Base-by-base conservation (phyloP, 1,140 invertebrate species). In the Physella acuta region DNA sequence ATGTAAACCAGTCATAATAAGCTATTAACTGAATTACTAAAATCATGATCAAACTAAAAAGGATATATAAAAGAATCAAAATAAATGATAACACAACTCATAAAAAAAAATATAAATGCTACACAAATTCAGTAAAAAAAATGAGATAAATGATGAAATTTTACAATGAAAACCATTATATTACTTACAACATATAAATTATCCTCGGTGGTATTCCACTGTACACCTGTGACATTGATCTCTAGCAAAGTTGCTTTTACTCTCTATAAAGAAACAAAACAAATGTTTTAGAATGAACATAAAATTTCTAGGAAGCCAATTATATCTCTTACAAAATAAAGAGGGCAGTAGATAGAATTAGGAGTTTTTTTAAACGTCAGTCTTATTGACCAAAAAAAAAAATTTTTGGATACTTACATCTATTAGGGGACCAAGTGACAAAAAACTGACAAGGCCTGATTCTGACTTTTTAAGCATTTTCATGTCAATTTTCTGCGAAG, bases 121-220 rank as follows among this genome's bases (percentile, higher is more conserved):
- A 20, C 20, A 11, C 8, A 44, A 44, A 44, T 44, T 44, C 39
- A 11, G 8, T 44, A 11, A 8, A 44, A 8, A 44, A 44, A 20
- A 11, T 44, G 20, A 20, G 39, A 20, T 8, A 44, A 44, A 20
- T 11, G 8, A 44, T 8, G 20, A 20, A 44, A 44, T 44, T 44
- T 44, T 11, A 44, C 39, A 44, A 11, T 44, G 28, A 56, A 14
- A 39, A 28, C 24, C 24, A 30, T 0, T 17, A 11, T 63, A 36
- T 44, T 26, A 28, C 34, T 61, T 61, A 49, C 56, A 26, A 53
- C 17, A 37, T 62, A 20, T 17, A 31, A 24, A 36, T 37, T 31
- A 61, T 39, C 51, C 20, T 71, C 51, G 51, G 31, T 61, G 20
- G 1, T 20, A 24, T 26, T 68, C 61, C 24, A 56, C 34, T 37